Evolutionary conservation across 2,113 vertebrate species (phyloP).

Genomic region (Brachyhypopomus occidentalis): DNA sequence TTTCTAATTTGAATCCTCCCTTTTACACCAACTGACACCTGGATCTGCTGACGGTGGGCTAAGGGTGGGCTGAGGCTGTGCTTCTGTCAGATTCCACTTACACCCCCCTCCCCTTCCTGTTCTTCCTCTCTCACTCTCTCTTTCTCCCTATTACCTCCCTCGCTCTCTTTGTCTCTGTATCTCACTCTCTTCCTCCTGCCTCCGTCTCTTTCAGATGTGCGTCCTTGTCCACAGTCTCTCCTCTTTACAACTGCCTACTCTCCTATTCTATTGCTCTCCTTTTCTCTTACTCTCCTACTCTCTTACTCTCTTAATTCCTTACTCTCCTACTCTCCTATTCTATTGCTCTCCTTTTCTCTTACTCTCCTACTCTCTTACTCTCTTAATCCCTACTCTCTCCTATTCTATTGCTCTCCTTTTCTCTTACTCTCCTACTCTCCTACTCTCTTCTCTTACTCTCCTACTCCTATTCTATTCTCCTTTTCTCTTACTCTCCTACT

Average conservation of each 20-base stretch:
- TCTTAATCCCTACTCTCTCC: too few relatives aligned
- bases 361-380: too few relatives aligned
- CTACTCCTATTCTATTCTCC: too few relatives aligned
- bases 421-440: too few relatives aligned
- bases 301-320: too few relatives aligned
- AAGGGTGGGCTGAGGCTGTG: slow-evolving; percentile 55
- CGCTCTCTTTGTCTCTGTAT: slow-evolving; percentile 24
- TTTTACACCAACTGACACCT: slow-evolving; percentile 76
- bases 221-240: slow-evolving; percentile 12
- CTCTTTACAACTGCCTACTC: neutral
- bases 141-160: slow-evolving; percentile 29
- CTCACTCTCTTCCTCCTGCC: slow-evolving; percentile 20
- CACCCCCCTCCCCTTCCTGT: slow-evolving; percentile 61
- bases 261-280: too few relatives aligned
- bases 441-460: too few relatives aligned
- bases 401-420: too few relatives aligned
- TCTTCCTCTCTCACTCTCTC: slow-evolving; percentile 29
- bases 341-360: too few relatives aligned
- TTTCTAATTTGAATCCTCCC: slow-evolving; percentile 68
- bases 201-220: slow-evolving; percentile 23
- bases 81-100: slow-evolving; percentile 66
- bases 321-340: too few relatives aligned
- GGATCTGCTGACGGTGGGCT: slow-evolving; percentile 64
- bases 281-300: too few relatives aligned
- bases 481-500: too few relatives aligned